Conservation (phyloP, 2,113 vertebrate species). For the Oophaga pumilio region DNA sequence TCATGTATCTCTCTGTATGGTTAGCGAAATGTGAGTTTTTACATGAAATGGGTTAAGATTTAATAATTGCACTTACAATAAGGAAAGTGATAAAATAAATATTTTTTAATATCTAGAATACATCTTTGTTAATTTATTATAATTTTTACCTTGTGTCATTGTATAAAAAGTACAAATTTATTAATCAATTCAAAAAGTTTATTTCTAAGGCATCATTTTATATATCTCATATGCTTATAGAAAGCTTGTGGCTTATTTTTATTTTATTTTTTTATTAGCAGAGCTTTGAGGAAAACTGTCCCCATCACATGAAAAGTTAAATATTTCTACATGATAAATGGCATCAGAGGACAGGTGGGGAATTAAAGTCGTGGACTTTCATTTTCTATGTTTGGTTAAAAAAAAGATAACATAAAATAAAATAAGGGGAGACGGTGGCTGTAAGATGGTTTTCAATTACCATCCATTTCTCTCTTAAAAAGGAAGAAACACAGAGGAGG, state of each 20-base stretch:
- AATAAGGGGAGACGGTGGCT: constrained; percentile 59
- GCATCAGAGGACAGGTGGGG: neutral
- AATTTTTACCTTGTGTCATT: neutral
- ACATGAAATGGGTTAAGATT: neutral
- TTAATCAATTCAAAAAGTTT: neutral
- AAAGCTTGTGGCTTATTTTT: neutral
- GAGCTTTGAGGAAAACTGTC: neutral
- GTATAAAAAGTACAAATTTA: neutral
- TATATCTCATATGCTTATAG: neutral
- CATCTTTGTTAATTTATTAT: neutral
- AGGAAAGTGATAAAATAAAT: neutral
- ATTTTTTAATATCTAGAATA: neutral
- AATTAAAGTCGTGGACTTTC: constrained; percentile 38
- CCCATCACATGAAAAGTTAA: neutral
- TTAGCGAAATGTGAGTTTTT: neutral
- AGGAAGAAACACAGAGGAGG: constrained; percentile 79
- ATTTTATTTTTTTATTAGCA: neutral
- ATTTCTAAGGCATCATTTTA: neutral
- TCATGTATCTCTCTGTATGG: no score
- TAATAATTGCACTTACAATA: neutral
- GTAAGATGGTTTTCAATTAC: constrained; percentile 88
- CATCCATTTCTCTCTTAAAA: constrained; percentile 85
- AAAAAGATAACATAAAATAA: constrained; percentile 14
- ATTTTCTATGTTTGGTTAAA: constrained; percentile 54
- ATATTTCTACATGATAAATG: constrained; percentile 15